A percentile compares a stretch with the other conserved stretches of the same genome.
Evolutionary conservation across 1,140 invertebrate genomes (phyloP).

Genomic region (Temnothorax nylanderi): DNA sequence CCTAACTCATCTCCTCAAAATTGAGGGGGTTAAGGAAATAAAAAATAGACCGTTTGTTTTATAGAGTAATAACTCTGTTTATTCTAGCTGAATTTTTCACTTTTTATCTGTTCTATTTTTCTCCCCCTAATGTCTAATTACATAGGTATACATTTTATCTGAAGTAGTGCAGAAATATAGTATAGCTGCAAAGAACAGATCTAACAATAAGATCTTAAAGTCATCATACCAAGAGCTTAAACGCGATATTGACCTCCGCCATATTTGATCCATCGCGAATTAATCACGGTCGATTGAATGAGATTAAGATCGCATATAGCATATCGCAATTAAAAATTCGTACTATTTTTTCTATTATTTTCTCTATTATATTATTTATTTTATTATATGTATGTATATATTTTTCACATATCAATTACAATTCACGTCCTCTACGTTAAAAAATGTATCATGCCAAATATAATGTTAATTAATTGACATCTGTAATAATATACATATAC

Average conservation of each 20-base stretch:
- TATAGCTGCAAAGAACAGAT: not conserved
- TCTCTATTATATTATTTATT: not conserved
- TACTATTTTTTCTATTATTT: not conserved
- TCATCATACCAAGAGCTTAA: not conserved
- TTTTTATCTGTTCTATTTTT: not conserved
- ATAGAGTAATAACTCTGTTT: not conserved
- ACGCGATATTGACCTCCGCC: not conserved
- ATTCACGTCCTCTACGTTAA: not conserved
- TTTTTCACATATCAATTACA: not conserved
- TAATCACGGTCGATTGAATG: not conserved
- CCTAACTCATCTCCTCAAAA: not conserved
- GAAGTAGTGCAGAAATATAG: not conserved
- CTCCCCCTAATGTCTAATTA: not conserved
- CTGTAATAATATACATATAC: too few relatives aligned
- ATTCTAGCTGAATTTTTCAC: not conserved
- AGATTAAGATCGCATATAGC: not conserved
- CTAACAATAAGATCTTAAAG: not conserved
- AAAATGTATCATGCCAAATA: not conserved
- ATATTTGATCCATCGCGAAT: not conserved
- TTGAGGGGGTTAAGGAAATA: not conserved
- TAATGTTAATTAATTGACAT: not conserved
- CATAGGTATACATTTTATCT: not conserved
- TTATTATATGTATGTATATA: not conserved
- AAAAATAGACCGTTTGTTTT: not conserved
- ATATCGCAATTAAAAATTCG: not conserved